A percentile compares a stretch with the other conserved stretches of the same genome.
These are phyloP conservation scores for Phortica magna DNA, from an alignment of 2,888 invertebrate genomes.

Conservation along the genomic window DNA sequence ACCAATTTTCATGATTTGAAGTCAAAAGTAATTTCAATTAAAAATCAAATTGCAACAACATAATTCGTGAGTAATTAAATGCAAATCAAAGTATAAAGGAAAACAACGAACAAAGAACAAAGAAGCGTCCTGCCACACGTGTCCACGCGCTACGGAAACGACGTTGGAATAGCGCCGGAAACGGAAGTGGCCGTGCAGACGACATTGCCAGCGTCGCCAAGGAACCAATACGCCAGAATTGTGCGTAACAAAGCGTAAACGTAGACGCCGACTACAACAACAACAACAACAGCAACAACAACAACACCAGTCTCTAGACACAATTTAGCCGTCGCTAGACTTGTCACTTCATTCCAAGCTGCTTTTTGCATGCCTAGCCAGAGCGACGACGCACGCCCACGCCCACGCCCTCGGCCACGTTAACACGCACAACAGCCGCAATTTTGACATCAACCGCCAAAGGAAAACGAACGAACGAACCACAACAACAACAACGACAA, in stretches of 20 bases:
- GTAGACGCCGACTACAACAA: slow-evolving; percentile 1
- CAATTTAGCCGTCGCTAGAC: too few relatives aligned
- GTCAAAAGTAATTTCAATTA: not conserved
- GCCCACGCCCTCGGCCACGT: not conserved
- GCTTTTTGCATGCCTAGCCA: too few relatives aligned
- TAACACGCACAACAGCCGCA: not conserved
- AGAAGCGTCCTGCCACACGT: not conserved
- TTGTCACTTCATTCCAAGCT: too few relatives aligned
- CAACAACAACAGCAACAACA: slow-evolving; percentile 31
- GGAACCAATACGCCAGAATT: too few relatives aligned
- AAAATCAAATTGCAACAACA: not conserved
- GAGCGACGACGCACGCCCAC: slow-evolving; percentile 6
- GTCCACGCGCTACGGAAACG: slow-evolving; percentile 37
- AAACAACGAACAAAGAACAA: not conserved
- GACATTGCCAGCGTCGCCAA: not conserved
- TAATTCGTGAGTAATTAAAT: too few relatives aligned
- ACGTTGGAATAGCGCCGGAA: slow-evolving; percentile 9
- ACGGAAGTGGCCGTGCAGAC: not conserved
- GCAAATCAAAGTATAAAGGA: slow-evolving; percentile 33
- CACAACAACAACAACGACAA: slow-evolving; percentile 3
- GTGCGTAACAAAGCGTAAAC: not conserved
- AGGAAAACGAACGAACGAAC: slow-evolving; percentile 23
- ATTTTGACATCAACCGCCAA: not conserved
- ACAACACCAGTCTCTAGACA: too few relatives aligned
- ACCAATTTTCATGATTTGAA: not conserved